Base-by-base conservation (phyloP, 1,140 invertebrate species). In the Rhagoletis zephyria region DNA sequence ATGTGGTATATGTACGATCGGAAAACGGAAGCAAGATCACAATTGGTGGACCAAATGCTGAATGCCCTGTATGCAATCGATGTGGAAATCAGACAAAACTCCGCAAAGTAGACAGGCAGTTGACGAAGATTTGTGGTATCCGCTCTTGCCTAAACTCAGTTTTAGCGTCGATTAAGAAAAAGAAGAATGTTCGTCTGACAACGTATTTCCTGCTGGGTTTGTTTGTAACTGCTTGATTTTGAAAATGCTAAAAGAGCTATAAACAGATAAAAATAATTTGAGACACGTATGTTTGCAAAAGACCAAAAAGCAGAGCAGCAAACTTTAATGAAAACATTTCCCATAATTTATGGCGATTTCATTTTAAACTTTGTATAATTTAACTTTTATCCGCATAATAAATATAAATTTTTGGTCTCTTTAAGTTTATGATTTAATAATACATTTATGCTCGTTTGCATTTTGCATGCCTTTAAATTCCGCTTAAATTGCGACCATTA, bases 331-430 rank as follows among this genome's bases (percentile, higher is more conserved):
- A 74, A 74, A 74, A 74, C 14, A 42, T 74, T 74, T 74, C 67
- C 42, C 42, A 74, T 74, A 74, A 74, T 74, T 74, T 74, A 74
- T 74, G 67, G 42, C 42, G 42, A 74, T 74, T 48, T 74, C 5
- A 40, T 42, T 48, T 48, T 48, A 74, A 48, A 14, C 40, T 42
- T 30, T 30, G 42, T 74, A 14, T 74, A 74, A 74, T 74, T 74
- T 74, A 16, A 48, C 14, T 74, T 74, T 16, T 74, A 16, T 74
- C 14, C 14, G 1, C 16, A 14, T 45, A 16, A 3, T 56, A 56
- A 56, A 56, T 74, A 74, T 4, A 7, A 14, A 16, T 63, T 63
- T 63, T 14, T 63, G 5, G 61, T 30, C 30, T 30, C 30, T 30
- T 30, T 30, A 30, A 30, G 30, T 30, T 30, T 30, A 30, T 30